Evolutionary conservation across 2,797 vertebrate species (phyloP).

Genomic region (Chiloscyllium punctatum): DNA sequence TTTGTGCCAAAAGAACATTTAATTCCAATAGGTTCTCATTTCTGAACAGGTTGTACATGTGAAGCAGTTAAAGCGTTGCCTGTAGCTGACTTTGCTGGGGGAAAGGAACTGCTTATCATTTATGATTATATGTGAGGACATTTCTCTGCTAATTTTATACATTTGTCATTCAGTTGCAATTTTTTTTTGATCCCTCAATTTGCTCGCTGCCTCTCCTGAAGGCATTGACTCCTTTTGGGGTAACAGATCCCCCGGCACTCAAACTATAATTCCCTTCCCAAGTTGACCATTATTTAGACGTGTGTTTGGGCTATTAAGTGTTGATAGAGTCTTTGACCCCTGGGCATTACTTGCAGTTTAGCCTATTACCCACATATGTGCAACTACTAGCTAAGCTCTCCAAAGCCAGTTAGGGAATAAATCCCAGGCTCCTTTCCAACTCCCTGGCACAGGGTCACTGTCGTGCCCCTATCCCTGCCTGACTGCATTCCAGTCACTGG

Average conservation of each 20-base stretch:
- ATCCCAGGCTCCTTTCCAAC: not conserved
- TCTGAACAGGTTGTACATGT: slow-evolving; percentile 19
- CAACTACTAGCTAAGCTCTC: not conserved
- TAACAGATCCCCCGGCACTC: not conserved
- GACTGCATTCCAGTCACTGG: not conserved
- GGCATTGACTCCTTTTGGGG: not conserved
- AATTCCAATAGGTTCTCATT: not conserved
- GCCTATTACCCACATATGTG: not conserved
- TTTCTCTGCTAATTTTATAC: not conserved
- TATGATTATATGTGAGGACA: not conserved
- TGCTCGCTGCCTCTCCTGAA: not conserved
- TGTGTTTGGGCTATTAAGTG: not conserved
- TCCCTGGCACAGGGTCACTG: not conserved
- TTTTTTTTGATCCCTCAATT: not conserved
- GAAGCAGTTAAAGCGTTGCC: not conserved
- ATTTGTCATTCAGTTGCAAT: not conserved
- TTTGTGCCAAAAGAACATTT: slow-evolving; percentile 21
- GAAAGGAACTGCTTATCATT: not conserved
- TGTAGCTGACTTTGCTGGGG: not conserved
- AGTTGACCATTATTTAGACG: not conserved
- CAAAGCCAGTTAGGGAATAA: not conserved
- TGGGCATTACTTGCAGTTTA: not conserved
- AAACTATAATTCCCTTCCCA: not conserved
- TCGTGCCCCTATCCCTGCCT: not conserved
- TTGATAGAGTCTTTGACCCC: not conserved